Base-by-base conservation (phyloP, 2,888 invertebrate genomes). In the Liodrosophila aerea region DNA sequence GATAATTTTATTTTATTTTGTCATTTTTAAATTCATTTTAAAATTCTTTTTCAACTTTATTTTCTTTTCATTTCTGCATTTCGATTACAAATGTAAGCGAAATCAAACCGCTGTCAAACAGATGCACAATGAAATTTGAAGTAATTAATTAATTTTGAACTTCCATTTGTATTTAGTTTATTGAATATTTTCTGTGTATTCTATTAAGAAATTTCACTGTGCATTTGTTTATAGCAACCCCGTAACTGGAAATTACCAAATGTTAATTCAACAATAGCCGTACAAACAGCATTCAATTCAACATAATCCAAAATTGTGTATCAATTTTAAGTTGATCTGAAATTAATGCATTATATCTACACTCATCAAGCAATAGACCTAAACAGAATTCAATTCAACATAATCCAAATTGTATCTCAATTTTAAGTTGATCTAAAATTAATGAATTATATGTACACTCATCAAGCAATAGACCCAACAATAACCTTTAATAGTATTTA, bases 1-100 rank as follows among this genome's bases (percentile, higher is more conserved):
- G 72, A 84, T 84, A 69, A 71, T 59, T 72, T 56, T 71, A 2
- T 22, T 30, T 64, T 62, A n/a, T n/a, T 39, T 39, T 7, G 18
- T 39, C 18, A n/a, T 50, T 34, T 57, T 58, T 22, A 51, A 45
- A 51, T 60, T 53, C 31, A 51, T 47, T 41, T 45, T 45, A 69
- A 40, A 31, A 50, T 52, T 74, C 29, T 52, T 46, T 45, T 12
- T 65, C 13, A 22, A 22, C 22, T 40, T 54, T 39, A 33, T 41
- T 30, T 11, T 9, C 34, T 12, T 41, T 22, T 13, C 18, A 22
- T 47, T 53, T 45, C 13, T 12, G 30, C 30, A 54, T 27, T 70
- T 11, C 41, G 71, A 54, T 64, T 5, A 7, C 33, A 0, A 51
- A 36, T 1, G 33, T 41, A 15, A 2, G 54, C 46, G 49, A 22